Percentiles rank a stretch among this genome's conserved stretches.
These are phyloP conservation scores for Formica selysi DNA, from an alignment of 1,140 invertebrate genomes.

Conservation along the genomic window DNA sequence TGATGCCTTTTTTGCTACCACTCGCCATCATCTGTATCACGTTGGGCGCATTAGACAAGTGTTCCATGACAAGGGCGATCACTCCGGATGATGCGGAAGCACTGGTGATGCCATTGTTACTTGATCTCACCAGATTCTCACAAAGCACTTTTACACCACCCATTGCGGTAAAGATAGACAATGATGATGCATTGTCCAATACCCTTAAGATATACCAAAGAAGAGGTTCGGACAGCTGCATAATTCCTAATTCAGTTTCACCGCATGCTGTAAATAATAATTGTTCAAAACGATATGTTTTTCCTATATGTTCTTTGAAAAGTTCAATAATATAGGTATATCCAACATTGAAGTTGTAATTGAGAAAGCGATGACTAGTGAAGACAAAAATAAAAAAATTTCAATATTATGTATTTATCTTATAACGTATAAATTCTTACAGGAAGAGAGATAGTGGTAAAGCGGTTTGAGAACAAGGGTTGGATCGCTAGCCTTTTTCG, in stretches of 20 bases:
- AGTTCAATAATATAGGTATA: too few relatives aligned
- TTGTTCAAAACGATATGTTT: neutral
- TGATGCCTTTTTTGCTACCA: conserved; percentile 87
- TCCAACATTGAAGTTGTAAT: too few relatives aligned
- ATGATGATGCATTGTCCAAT: conserved; percentile 89
- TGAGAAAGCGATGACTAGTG: too few relatives aligned
- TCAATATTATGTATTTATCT: too few relatives aligned
- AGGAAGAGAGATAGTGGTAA: conserved; percentile 90
- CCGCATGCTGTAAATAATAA: conserved; percentile 74
- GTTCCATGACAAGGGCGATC: conserved; percentile 89
- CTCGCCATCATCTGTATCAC: conserved; percentile 86
- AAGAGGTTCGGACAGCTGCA: conserved; percentile 91
- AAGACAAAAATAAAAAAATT: too few relatives aligned
- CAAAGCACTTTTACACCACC: conserved; percentile 88
- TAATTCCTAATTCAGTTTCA: conserved; percentile 80
- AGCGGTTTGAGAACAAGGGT: conserved; percentile 91
- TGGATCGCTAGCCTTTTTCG: conserved; percentile 90
- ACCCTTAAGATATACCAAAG: conserved; percentile 92
- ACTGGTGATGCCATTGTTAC: conserved; percentile 82
- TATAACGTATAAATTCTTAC: conserved; percentile 84
- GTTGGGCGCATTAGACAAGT: conserved; percentile 87
- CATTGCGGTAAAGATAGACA: conserved; percentile 89
- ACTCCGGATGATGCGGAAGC: conserved; percentile 80
- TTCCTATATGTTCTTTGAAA: too few relatives aligned
- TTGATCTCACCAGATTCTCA: conserved; percentile 87